Evolutionary conservation across 2,797 vertebrate genomes (phyloP).

Genomic region (Scarus forsteni): DNA sequence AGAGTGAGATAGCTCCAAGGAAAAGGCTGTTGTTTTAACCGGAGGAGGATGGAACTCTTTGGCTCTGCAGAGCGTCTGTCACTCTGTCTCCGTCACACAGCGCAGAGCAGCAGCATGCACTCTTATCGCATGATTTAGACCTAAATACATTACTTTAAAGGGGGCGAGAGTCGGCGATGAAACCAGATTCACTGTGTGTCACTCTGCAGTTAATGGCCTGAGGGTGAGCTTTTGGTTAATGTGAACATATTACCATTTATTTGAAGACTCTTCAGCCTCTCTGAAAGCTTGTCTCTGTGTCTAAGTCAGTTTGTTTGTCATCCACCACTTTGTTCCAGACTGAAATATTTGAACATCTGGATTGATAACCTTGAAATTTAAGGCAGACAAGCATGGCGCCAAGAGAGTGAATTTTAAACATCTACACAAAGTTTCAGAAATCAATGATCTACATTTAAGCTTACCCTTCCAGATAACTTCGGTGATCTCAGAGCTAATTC

Average conservation of each 20-base stretch:
- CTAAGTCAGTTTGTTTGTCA: neutral
- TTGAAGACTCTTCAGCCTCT: neutral
- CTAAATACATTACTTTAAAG: slow-evolving; percentile 66
- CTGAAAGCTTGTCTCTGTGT: neutral
- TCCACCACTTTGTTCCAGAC: slow-evolving; percentile 1
- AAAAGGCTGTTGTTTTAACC: slow-evolving; percentile 81
- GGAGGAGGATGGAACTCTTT: slow-evolving; percentile 79
- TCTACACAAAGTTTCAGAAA: slow-evolving; percentile 1
- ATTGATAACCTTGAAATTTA: slow-evolving; percentile 4
- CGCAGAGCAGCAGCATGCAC: slow-evolving; percentile 46
- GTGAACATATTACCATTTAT: too few relatives aligned
- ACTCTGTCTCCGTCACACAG: slow-evolving; percentile 76
- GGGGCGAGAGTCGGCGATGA: slow-evolving; percentile 42
- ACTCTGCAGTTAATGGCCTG: slow-evolving; percentile 38
- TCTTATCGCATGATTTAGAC: slow-evolving; percentile 68
- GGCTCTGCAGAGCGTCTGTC: slow-evolving; percentile 81
- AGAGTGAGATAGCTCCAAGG: slow-evolving; percentile 77
- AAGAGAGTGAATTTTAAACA: neutral
- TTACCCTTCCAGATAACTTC: neutral
- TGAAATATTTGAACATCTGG: neutral
- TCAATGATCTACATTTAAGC: neutral
- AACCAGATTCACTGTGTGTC: slow-evolving; percentile 48
- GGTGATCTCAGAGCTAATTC: neutral
- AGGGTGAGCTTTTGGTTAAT: slow-evolving; percentile 13
- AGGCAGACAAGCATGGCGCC: neutral